Base-by-base conservation (phyloP, 92 coral and sea anemone genomes). In the Desmophyllum pertusum region DNA sequence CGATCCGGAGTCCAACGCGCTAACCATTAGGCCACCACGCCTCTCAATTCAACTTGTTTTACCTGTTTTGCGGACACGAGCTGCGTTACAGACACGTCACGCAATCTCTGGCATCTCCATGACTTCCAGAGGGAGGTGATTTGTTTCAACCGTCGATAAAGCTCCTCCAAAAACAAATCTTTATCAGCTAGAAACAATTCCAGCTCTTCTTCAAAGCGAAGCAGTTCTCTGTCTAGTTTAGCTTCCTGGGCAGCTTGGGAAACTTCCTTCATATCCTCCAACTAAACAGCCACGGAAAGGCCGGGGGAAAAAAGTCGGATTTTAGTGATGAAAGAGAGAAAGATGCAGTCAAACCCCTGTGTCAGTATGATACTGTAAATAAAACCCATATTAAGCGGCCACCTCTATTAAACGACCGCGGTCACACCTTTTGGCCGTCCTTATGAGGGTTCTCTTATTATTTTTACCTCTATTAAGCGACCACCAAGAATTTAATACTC, bases 201-300 rank as follows among this genome's bases (percentile, higher is more conserved):
- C 40, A 93, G 94, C 69, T 82, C 87, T 23, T 86, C 89, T 77
- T 91, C 92, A 81, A 91, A 93, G 33, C 85, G 89, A 29, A 78
- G 84, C 23, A 93, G 87, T 63, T 89, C 97, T 73, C 85, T 77
- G 78, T 93, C 93, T 64, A 93, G 86, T 30, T 85, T 86, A 37
- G 93, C 97, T 68, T 91, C 92, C 59, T 87, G 94, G 0, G 97
- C 91, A n/a, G 94, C 92, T 59, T 93, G 97, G 4, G 97, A 93
- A 2, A 93, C 82, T 76, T 83, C 84, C 50, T 86, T 80, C 35
- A 86, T 76, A 63, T 93, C 97, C 10, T 85, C 78, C 4, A 91
- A 81, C 97, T 93, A 79, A 77, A 75, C 74, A 79, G 15, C 13
- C 10, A 35, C 4, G 25, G 23, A 15, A 30, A n/a, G 38, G 70